Evolutionary conservation across 2,888 invertebrate species (phyloP), one percentile per base, ranked within the genome.

Genomic region (Craniophora ligustri): DNA sequence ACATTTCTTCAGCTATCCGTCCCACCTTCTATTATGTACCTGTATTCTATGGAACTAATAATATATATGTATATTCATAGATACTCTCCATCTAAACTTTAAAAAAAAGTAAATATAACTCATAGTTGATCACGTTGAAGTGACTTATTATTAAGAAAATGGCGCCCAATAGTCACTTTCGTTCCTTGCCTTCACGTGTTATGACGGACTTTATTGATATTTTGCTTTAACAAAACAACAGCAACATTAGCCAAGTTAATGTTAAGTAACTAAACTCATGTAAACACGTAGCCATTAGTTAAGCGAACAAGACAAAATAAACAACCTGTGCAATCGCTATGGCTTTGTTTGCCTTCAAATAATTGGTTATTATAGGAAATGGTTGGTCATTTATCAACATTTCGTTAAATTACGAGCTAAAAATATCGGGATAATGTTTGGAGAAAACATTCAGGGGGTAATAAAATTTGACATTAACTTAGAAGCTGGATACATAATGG

Each of bases 361-460:
- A 53, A 54, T 57, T 39, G 48, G 42, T 62, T 53, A 62, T 67
- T 66, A 62, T 49, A 41, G 57, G 44, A 48, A 70, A 66, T 59
- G 34, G 67, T 10, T 5, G 11, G 60, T 44, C 1, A 66, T 62
- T 31, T 67, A 47, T 63, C 62, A 63, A 67, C 46, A 67, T 53
- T 67, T 46, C 40, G 67, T 26, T 39, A 53, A 67, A 36, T 67
- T 60, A 60, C 61, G 36, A 16, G 14, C 50, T 44, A 26, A 30
- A 66, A 44, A 61, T 31, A 35, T 10, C 13, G 67, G n/a, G 30
- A 21, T 50, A 44, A 49, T 66, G 34, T 44, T 32, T 36, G 40
- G 28, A 32, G 50, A 44, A 66, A 50, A 31, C 40, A 44, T 66
- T 59, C 3, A 0, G 16, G 28, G 11, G 18, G 44, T 36, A 44